These are phyloP conservation scores for Oostethus manadensis DNA, from an alignment of 2,113 vertebrate genomes.

Conservation along the genomic window DNA sequence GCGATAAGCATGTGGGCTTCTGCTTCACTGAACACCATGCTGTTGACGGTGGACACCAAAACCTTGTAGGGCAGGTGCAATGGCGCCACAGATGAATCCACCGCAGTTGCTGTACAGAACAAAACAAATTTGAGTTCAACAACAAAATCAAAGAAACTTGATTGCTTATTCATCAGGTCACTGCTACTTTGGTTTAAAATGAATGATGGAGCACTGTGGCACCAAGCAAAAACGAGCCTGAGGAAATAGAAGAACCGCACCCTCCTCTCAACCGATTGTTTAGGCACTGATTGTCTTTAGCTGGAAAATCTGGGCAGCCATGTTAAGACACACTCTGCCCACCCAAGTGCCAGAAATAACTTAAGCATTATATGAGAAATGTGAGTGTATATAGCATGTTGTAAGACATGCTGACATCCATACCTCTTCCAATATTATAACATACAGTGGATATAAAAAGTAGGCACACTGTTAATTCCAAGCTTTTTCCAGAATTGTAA, in stretches of 20 bases:
- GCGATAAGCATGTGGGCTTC: slow-evolving; percentile 88
- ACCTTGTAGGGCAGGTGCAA: slow-evolving; percentile 86
- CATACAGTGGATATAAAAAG: too few relatives aligned
- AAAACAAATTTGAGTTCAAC: not conserved
- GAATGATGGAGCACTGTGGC: slow-evolving; percentile 47
- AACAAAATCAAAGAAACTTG: not conserved
- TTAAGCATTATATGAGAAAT: slow-evolving; percentile 32
- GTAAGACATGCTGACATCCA: not conserved
- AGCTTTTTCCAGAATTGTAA: too few relatives aligned
- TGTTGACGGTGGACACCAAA: slow-evolving; percentile 79
- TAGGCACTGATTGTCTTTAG: slow-evolving; percentile 64
- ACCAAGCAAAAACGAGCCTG: slow-evolving; percentile 64
- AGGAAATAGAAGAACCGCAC: slow-evolving; percentile 38
- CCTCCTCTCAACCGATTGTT: slow-evolving; percentile 50
- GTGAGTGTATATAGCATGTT: not conserved
- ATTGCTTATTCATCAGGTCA: not conserved
- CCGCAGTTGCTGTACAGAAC: slow-evolving; percentile 29
- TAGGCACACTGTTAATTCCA: too few relatives aligned
- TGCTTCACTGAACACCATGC: slow-evolving; percentile 84
- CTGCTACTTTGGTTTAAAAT: slow-evolving; percentile 19
- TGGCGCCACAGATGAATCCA: slow-evolving; percentile 68
- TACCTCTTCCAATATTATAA: slow-evolving; percentile 17
- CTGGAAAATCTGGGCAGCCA: slow-evolving; percentile 57
- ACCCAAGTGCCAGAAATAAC: slow-evolving; percentile 46
- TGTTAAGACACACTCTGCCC: slow-evolving; percentile 60